Percentiles rank a stretch among this genome's conserved stretches.
Conservation (phyloP, 2,888 invertebrate species). For the Orgyia antiqua region DNA sequence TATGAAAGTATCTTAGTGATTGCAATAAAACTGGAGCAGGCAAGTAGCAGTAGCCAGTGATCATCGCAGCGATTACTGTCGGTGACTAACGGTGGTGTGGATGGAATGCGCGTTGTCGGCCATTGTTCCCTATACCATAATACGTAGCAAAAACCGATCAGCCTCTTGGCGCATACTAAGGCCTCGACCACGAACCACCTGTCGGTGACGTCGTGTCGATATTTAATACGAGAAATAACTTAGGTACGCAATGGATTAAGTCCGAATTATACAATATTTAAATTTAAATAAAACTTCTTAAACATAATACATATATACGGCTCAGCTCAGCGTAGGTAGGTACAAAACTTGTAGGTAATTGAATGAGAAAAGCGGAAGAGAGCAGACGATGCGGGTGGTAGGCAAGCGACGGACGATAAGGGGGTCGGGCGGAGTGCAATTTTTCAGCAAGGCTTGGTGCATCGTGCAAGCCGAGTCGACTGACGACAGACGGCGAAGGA, state of each 20-base stretch:
- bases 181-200: slow-evolving; percentile 40
- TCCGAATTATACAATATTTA: too few species aligned
- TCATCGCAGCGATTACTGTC: slow-evolving; percentile 52
- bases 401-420: slow-evolving; percentile 26
- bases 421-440: slow-evolving; percentile 60
- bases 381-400: slow-evolving; percentile 30
- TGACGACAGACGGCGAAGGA: slow-evolving; percentile 22
- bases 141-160: slow-evolving; percentile 56
- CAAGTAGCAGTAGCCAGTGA: slow-evolving; percentile 27
- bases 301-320: too few species aligned
- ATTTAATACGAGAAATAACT: slow-evolving; percentile 8
- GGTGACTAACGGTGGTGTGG: slow-evolving; percentile 60
- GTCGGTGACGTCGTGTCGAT: too few species aligned
- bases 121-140: slow-evolving; percentile 55
- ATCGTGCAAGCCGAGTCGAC: slow-evolving; percentile 25
- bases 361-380: slow-evolving; percentile 40
- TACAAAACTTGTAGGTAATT: slow-evolving; percentile 33
- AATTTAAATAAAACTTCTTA: too few species aligned
- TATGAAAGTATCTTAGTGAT: too few species aligned
- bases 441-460: slow-evolving; percentile 44
- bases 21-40: slow-evolving; percentile 20
- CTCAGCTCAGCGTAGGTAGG: too few species aligned
- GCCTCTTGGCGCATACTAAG: slow-evolving; percentile 51
- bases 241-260: too few species aligned
- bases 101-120: slow-evolving; percentile 60